Conservation (phyloP, 2,113 vertebrate species). For the Aleadryas rufinucha region DNA sequence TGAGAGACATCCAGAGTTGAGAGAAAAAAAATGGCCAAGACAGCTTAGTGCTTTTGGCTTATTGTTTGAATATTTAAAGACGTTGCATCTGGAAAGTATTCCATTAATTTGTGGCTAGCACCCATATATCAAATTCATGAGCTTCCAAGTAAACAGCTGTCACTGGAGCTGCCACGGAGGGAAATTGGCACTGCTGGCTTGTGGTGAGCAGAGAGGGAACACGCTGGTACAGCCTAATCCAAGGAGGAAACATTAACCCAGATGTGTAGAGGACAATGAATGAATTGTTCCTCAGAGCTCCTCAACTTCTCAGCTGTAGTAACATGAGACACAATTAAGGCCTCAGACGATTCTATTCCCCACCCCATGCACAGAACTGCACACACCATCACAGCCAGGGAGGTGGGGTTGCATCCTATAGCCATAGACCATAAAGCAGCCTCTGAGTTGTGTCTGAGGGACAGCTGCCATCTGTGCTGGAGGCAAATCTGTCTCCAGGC, state of each 20-base stretch:
- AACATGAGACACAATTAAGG: constrained; percentile 41
- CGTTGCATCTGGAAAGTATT: constrained; percentile 76
- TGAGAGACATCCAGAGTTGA: constrained; percentile 30
- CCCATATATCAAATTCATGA: constrained; percentile 71
- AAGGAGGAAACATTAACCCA: constrained; percentile 72
- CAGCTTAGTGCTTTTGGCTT: constrained; percentile 63
- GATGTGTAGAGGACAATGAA: constrained; percentile 73
- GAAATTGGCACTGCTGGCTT: constrained; percentile 72
- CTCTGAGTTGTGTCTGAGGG: background rate
- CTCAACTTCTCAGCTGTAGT: constrained; percentile 43
- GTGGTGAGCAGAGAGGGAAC: constrained; percentile 71
- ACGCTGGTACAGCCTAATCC: constrained; percentile 68
- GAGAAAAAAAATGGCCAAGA: constrained; percentile 33
- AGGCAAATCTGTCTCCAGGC: background rate
- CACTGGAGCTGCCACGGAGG: constrained; percentile 42
- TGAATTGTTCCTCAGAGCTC: constrained; percentile 69
- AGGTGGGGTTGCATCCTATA: background rate
- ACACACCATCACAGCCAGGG: background rate
- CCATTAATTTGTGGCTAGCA: constrained; percentile 74
- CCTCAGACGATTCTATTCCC: constrained; percentile 13
- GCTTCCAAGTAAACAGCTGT: constrained; percentile 76
- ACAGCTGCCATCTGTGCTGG: background rate
- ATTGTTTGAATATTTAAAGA: constrained; percentile 71
- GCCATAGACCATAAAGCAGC: background rate
- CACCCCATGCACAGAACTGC: background rate